Base-by-base conservation (phyloP, 2,113 vertebrate genomes). In the Protobothrops flavoviridis region DNA sequence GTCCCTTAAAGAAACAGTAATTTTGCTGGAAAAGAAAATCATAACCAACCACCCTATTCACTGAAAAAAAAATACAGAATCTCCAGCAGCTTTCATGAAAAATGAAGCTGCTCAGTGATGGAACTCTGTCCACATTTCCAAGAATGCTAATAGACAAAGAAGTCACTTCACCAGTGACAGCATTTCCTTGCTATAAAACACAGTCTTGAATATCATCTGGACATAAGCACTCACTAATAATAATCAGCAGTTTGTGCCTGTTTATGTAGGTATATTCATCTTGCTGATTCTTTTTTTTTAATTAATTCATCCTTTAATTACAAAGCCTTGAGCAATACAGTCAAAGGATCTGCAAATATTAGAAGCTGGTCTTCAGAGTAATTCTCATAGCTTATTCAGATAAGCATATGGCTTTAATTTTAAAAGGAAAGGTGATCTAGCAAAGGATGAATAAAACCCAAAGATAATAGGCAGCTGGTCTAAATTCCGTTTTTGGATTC, bases 401-500 rank as follows among this genome's bases (percentile, higher is more conserved):
- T 94, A 93, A 93, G 95, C 90, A 95, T 24, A 2, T 21, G 0
- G 33, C 21, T 93, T 91, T 92, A 87, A 74, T 90, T 43, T 57
- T 90, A 87, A 61, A 15, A 88, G 94, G n/a, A 87, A 91, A 90
- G 23, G 89, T 92, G 43, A 0, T 90, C 92, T n/a, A 50, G 3
- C 45, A 90, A 94, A 90, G 81, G 0, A 94, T 48, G 8, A 26
- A 89, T 94, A 90, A 74, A 39, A 91, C 11, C 55, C n/a, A 91
- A 29, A 90, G 94, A 74, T 85, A 56, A 5, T 90, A 91, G 61
- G 56, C 94, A 94, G 93, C 95, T 95, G 96, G 93, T 94, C 93
- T 91, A 74, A 43, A 4, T 94, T 95, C 29, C 39, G 61, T 91
- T 8, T 87, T 5, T 13, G 29, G 17, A 7, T 5, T 69, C 0